Evolutionary conservation across 2,113 vertebrate species (phyloP).

Genomic region (Egretta garzetta): DNA sequence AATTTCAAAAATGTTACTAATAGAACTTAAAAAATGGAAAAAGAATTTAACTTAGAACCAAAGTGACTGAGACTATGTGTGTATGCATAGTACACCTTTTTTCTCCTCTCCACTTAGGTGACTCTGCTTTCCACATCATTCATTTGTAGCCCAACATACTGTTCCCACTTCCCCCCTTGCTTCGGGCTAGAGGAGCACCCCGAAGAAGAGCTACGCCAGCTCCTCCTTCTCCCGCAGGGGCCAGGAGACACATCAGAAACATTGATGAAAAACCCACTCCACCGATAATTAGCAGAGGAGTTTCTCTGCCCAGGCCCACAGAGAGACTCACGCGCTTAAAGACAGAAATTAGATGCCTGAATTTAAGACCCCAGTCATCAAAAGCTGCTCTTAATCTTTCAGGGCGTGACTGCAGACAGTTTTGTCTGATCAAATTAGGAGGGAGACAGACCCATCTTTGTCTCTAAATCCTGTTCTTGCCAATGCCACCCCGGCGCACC

Average conservation of each 20-base stretch:
- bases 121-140: neutral
- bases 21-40: neutral
- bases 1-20: neutral
- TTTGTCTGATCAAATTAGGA: constrained; percentile 13
- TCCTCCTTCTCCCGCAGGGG: neutral
- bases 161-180: neutral
- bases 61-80: neutral
- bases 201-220: neutral
- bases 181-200: neutral
- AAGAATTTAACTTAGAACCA: neutral
- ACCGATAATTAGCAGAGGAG: neutral
- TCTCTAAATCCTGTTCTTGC: neutral
- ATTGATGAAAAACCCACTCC: neutral
- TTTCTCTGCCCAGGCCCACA: neutral
- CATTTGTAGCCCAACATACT: neutral
- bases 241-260: neutral
- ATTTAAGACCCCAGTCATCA: neutral
- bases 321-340: neutral
- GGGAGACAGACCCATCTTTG: neutral
- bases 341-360: neutral
- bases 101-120: neutral
- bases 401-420: neutral
- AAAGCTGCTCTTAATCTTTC: neutral
- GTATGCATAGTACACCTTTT: neutral
- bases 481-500: neutral